phyloP scores from a whole-genome alignment of 2,888 invertebrate species.

The Halocaridina rubra region DNA sequence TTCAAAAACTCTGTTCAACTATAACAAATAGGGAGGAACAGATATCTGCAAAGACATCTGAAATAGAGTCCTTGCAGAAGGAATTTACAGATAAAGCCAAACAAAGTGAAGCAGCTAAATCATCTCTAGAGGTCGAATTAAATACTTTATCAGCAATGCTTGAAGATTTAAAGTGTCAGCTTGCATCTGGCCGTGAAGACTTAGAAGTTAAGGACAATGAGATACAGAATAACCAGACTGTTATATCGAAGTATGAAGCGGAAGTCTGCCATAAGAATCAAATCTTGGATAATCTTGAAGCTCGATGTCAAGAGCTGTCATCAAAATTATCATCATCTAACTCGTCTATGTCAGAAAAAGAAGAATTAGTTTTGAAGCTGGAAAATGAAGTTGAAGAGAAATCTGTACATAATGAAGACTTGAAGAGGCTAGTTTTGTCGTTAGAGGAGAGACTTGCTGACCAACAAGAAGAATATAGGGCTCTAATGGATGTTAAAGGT shows the following conservation, averaged over 20 bases:
- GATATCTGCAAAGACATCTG: constrained; percentile 78
- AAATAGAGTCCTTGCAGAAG: constrained; percentile 74
- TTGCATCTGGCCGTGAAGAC: constrained; percentile 70
- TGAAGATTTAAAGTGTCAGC: constrained; percentile 71
- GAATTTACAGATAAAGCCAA: constrained; percentile 70
- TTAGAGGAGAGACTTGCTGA: constrained; percentile 42
- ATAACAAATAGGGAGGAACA: constrained; percentile 77
- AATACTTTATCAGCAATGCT: constrained; percentile 68
- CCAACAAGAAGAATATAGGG: constrained; percentile 26
- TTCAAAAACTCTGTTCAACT: constrained; percentile 66
- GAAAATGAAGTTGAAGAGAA: constrained; percentile 49
- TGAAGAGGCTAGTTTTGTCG: constrained; percentile 35
- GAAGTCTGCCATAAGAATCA: constrained; percentile 65
- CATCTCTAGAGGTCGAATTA: constrained; percentile 42
- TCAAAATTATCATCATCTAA: background rate
- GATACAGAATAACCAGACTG: constrained; percentile 60
- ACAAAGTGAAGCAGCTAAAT: constrained; percentile 21
- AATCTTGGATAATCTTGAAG: constrained; percentile 65
- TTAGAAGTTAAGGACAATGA: constrained; percentile 67
- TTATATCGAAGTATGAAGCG: constrained; percentile 69
- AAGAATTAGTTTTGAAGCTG: constrained; percentile 78
- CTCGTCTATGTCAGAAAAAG: constrained; percentile 65
- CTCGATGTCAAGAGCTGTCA: constrained; percentile 57
- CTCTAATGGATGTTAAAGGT: constrained; percentile 4
- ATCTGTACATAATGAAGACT: constrained; percentile 23